Evolutionary conservation across 2,113 vertebrate genomes (phyloP), one percentile per base, ranked within the genome.

Genomic region (Motacilla tschutschensis): DNA sequence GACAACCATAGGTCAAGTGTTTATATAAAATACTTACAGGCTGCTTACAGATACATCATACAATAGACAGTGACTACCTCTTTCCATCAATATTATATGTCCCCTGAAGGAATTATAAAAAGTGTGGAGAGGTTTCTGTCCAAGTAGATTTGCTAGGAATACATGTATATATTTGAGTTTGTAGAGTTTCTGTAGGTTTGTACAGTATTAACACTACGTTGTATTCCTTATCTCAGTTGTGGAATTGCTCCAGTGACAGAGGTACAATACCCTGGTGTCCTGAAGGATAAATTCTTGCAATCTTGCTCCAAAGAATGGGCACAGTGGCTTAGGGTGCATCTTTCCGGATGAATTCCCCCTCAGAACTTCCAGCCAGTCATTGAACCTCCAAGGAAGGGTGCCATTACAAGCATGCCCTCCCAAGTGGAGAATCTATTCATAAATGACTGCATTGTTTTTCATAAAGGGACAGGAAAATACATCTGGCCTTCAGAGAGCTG

Each of bases 401-500:
- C 14, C 24, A 58, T 38, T 46, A 50, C 0, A 4, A 75, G 31
- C 38, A 72, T 1, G 19, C 48, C 77, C 54, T 89, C 90, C 63
- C 77, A 92, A 91, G 69, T 76, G 33, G 74, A 88, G 66, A 58
- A 50, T 64, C 80, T 86, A 43, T 85, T 89, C 62, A 66, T 66
- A 47, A 85, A 16, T 38, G 72, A 58, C 40, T 86, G 14, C 46
- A 65, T 40, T 91, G 80, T 85, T 88, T 85, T 73, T 79, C 51
- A 47, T 41, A 76, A 70, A 35, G 3, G 16, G 26, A n/a, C 25
- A 66, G 63, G 31, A 95, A 59, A 79, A 84, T 79, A 63, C 36
- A 90, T 72, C 47, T 79, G 79, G 78, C 25, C 20, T 63, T 88
- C 51, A 36, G 47, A 84, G 60, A 41, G 40, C 19, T 8, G 2